phyloP scores from a whole-genome alignment of 2,113 vertebrate genomes.

The Rousettus leschenaultii region DNA sequence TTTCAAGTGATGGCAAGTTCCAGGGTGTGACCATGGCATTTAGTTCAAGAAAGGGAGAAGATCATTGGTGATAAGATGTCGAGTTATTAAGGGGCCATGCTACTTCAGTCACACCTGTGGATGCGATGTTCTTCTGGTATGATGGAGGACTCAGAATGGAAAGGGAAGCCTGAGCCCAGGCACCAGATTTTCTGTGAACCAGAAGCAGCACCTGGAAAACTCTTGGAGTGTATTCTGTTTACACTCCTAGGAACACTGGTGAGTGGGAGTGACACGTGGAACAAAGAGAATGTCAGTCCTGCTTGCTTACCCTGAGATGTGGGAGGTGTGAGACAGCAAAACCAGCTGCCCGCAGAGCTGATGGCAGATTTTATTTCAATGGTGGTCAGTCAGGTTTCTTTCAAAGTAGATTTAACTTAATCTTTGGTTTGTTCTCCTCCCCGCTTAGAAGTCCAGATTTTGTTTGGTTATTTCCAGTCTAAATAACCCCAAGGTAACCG shows the following conservation, averaged over 20 bases:
- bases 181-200: background rate
- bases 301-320: background rate
- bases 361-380: background rate
- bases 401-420: background rate
- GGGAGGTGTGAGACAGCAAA: background rate
- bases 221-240: background rate
- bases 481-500: background rate
- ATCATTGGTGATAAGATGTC: background rate
- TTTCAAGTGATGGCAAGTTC: background rate
- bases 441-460: background rate
- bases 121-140: background rate
- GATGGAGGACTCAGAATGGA: background rate
- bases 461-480: background rate
- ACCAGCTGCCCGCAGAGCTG: background rate
- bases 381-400: background rate
- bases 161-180: background rate
- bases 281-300: background rate
- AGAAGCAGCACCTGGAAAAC: background rate
- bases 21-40: background rate
- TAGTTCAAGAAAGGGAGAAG: background rate
- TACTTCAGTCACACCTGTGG: background rate
- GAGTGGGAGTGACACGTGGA: background rate
- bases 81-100: background rate
- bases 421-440: background rate
- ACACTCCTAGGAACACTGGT: background rate